phyloP scores from a whole-genome alignment of 2,113 vertebrate species.

The Onychostruthus taczanowskii region DNA sequence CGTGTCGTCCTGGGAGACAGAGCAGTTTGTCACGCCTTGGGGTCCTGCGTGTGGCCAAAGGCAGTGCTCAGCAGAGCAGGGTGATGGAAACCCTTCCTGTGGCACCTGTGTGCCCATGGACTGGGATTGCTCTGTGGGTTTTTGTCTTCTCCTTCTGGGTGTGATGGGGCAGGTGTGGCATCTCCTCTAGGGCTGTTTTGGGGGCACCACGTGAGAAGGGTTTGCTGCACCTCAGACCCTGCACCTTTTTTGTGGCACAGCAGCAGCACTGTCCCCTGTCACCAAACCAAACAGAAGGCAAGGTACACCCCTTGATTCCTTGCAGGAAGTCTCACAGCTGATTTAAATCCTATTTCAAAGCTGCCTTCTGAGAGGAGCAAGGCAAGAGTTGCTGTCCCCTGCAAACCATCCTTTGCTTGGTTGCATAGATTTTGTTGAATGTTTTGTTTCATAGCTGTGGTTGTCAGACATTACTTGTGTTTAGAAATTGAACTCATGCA shows the following conservation, averaged over 20 bases:
- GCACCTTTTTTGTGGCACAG: accelerated
- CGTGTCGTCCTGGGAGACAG: accelerated
- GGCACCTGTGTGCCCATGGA: accelerated
- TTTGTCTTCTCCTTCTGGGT: neutral
- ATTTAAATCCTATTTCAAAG: neutral
- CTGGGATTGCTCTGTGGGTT: accelerated
- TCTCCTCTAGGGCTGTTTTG: accelerated
- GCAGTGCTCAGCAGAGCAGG: neutral
- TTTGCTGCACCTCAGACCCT: neutral
- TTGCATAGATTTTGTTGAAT: neutral
- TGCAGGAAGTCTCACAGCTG: neutral
- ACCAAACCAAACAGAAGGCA: accelerated
- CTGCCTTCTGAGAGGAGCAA: accelerated
- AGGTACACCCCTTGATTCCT: neutral
- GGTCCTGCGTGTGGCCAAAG: neutral
- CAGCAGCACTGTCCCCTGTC: neutral
- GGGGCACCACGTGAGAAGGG: neutral
- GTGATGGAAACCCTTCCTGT: neutral
- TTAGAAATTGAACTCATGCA: accelerated
- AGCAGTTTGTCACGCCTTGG: neutral
- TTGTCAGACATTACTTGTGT: neutral
- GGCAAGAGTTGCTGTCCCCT: neutral
- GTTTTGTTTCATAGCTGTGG: neutral
- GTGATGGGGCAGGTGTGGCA: no score
- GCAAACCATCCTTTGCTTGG: neutral